Evolutionary conservation across 2,888 invertebrate species (phyloP), one percentile per base, ranked within the genome.

Genomic region (Colletes collaris): DNA sequence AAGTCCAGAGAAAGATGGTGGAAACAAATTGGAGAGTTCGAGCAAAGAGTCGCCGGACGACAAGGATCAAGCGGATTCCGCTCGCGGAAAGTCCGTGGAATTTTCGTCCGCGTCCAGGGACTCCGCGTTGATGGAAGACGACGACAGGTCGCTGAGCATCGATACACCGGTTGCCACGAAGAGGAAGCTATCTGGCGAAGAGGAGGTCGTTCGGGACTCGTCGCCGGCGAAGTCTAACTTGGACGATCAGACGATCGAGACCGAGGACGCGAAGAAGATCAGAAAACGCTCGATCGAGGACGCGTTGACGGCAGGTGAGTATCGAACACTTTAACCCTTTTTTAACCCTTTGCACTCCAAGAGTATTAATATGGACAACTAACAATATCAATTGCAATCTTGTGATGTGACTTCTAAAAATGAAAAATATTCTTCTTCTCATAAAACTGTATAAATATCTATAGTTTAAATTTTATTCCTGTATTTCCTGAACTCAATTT

Each of bases 21-120:
- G 55, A 1, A n/a, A 11, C 8, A 7, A 3, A 7, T n/a, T 8
- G 8, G 59, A 65, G 7, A 59, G 37, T 4, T 68, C 62, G 4
- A 50, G 44, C 49, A 76, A 78, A 8, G 79, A 73, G 16, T 79
- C 71, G 0, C 40, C 55, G 8, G 84, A 87, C 0, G 84, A 83
- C 3, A 86, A 79, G 8, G 82, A 81, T 4, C 81, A 82, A n/a
- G 55, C 72, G 11, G 83, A 84, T 62, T 84, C 86, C 3, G 80
- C 71, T 3, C 79, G 81, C 6, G 74, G 84, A 0, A 86, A 85
- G 69, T 87, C 87, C 3, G 74, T 74, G 0, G 86, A 84, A 11
- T 62, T 82, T 2, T 86, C 86, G 0, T 82, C 86, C 4, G 76
- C 79, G 16, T 82, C 85, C 7, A 80, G 69, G 59, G 74, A 79